Base-by-base conservation (phyloP, 2,797 vertebrate species). In the Eospalax fontanierii region DNA sequence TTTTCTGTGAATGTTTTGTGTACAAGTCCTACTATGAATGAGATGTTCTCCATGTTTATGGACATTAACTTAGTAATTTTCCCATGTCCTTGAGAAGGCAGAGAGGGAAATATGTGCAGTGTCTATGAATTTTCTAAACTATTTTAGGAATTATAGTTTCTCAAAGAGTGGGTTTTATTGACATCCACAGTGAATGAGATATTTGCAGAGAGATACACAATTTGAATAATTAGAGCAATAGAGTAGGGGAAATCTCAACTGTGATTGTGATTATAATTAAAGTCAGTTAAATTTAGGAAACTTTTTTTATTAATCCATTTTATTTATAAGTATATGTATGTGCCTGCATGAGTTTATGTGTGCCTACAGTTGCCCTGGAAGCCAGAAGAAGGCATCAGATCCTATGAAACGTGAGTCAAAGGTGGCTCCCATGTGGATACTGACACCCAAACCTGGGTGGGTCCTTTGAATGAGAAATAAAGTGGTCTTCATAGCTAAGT, bases 11-110 rank as follows among this genome's bases (percentile, higher is more conserved):
- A 4, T 78, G 18, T 35, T 8, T 12, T 68, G 4, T 40, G 54
- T 11, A 74, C 14, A 92, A 79, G 24, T 8, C 22, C 19, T 61
- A 3, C 30, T 11, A n/a, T n/a, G 93, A 12, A 19, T 85, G 33
- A 94, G 12, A 43, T 73, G 35, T 54, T 82, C 61, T 66, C 24
- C 61, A 14, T 84, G 19, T 70, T 82, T 43, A 85, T 76, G 30
- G 16, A 50, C 30, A 87, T 38, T 66, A 66, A 28, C 8, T 83
- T 84, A 90, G 43, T 91, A 33, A 80, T 74, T 68, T 94, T 35
- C 19, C 2, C 59, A 43, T 7, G 21, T 86, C 85, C 21, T 89
- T 87, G 15, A 83, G 12, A 33, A 93, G 6, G 7, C 40, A 66
- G 26, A 22, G 2, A 2, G 61, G 24, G 82, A 96, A 92, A 84